Evolutionary conservation across 2,888 invertebrate species (phyloP).

Genomic region (Tetramorium bicarinatum): DNA sequence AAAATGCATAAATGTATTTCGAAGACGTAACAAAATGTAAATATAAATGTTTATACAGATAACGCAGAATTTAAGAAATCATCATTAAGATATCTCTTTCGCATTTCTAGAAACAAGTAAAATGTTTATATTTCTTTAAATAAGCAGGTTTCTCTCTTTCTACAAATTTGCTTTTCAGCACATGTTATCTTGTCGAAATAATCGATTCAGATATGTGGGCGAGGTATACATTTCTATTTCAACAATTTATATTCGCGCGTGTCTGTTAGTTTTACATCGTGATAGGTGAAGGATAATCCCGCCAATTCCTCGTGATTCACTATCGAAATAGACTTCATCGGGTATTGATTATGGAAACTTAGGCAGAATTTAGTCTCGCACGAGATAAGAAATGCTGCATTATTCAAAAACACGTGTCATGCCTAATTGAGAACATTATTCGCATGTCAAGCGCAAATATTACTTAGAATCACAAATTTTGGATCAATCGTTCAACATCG

Average conservation of each 20-base stretch:
- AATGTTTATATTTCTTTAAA: neutral
- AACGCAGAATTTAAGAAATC: neutral
- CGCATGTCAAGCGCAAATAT: constrained; percentile 20
- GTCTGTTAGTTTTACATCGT: constrained; percentile 14
- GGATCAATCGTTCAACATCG: constrained; percentile 11
- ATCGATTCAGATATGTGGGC: constrained; percentile 31
- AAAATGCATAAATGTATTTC: constrained; percentile 11
- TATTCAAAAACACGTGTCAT: constrained; percentile 43
- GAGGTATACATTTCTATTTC: constrained; percentile 28
- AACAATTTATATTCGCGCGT: constrained; percentile 23
- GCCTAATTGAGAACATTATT: constrained; percentile 37
- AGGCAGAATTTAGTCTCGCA: neutral
- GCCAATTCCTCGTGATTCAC: constrained; percentile 2
- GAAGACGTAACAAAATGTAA: neutral
- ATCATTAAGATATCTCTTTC: neutral
- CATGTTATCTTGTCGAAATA: constrained; percentile 37
- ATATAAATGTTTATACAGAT: constrained; percentile 1
- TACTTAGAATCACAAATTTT: constrained; percentile 43
- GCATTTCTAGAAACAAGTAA: neutral
- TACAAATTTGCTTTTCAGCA: constrained; percentile 11
- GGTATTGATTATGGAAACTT: constrained; percentile 2
- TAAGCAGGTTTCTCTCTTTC: constrained; percentile 13
- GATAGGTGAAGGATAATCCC: constrained; percentile 16
- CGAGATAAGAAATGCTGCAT: constrained; percentile 35
- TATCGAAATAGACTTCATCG: constrained; percentile 34